These are phyloP conservation scores for Orchestia grillus DNA, from an alignment of 1,140 invertebrate genomes.

Conservation along the genomic window DNA sequence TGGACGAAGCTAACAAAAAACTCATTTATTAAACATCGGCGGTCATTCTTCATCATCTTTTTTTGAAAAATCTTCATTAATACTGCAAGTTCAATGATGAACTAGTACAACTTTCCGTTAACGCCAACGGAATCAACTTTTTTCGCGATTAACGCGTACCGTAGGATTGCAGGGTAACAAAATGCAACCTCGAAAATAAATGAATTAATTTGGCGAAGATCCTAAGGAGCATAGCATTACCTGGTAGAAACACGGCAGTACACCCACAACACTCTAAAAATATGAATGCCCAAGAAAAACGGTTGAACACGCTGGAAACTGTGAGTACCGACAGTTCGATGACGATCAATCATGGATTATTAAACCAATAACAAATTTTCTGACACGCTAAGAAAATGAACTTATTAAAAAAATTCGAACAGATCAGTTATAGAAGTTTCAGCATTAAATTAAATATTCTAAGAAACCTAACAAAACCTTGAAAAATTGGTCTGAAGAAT, in stretches of 20 bases:
- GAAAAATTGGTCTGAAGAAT: no score
- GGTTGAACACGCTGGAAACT: neutral
- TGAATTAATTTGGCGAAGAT: neutral
- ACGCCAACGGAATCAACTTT: neutral
- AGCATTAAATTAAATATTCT: neutral
- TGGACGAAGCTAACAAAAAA: neutral
- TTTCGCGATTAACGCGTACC: neutral
- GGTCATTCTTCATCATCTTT: neutral
- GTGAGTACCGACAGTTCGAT: neutral
- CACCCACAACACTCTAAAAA: no score
- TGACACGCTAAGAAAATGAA: neutral
- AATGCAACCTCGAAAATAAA: neutral
- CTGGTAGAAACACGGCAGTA: neutral
- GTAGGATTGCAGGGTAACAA: neutral
- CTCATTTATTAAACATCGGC: neutral
- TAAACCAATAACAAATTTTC: neutral
- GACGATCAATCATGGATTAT: neutral
- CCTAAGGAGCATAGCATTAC: neutral
- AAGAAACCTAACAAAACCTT: no score
- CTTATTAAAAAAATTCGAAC: neutral
- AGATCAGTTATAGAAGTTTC: neutral
- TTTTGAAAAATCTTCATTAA: neutral
- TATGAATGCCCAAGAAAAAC: no score
- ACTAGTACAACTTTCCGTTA: neutral
- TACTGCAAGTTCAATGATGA: neutral